A percentile compares a stretch with the other conserved stretches of the same genome.
phyloP scores from a whole-genome alignment of 2,888 invertebrate genomes.

The Xanthorhoe designata region DNA sequence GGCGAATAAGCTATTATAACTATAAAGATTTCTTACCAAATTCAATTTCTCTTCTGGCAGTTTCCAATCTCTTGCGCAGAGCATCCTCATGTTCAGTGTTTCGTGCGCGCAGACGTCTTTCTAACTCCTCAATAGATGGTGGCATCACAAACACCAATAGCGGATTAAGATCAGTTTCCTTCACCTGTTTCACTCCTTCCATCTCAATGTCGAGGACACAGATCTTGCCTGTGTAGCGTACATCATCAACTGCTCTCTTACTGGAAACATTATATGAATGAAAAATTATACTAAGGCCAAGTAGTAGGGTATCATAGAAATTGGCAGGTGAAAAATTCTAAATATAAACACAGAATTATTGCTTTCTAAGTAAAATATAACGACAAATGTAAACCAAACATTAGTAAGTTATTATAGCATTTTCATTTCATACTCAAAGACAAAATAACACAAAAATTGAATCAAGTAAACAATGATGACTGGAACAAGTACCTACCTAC shows the following conservation, averaged over 20 bases:
- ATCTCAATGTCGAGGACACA: slow-evolving; percentile 98
- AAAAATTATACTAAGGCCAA: background rate
- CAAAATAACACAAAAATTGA: slow-evolving; percentile 1
- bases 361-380: background rate
- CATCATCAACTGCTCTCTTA: slow-evolving; percentile 93
- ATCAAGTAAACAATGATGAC: slow-evolving; percentile 65
- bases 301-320: background rate
- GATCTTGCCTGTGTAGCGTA: slow-evolving; percentile 92
- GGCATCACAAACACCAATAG: slow-evolving; percentile 96
- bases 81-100: slow-evolving; percentile 97
- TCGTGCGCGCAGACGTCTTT: slow-evolving; percentile 89
- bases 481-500: slow-evolving; percentile 55
- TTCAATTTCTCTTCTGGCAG: slow-evolving; percentile 92
- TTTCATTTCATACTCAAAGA: background rate
- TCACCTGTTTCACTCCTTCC: slow-evolving; percentile 95
- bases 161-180: slow-evolving; percentile 92
- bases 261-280: slow-evolving; percentile 77
- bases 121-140: slow-evolving; percentile 93
- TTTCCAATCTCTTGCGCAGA: slow-evolving; percentile 90
- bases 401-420: background rate
- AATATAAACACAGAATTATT: background rate
- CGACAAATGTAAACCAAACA: background rate
- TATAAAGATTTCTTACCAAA: slow-evolving; percentile 86
- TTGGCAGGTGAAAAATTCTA: background rate
- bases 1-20: too few relatives aligned